Evolutionary conservation across 1,140 invertebrate species (phyloP), one percentile per base, ranked within the genome.

Genomic region (Diprion similis): DNA sequence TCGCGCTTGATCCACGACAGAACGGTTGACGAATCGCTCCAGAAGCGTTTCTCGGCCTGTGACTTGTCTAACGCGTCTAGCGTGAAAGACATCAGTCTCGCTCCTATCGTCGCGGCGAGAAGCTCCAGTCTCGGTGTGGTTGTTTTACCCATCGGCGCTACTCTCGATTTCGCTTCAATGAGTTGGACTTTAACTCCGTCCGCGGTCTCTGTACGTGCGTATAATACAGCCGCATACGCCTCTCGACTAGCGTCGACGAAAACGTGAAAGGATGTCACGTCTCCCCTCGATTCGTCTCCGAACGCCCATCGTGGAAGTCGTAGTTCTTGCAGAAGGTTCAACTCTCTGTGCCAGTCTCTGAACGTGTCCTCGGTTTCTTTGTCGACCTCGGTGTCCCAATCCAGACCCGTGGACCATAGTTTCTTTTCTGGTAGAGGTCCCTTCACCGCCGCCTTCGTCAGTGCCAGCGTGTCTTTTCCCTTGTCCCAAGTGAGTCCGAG

Each of bases 111-210:
- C 6, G 89, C 88, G 9, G 82, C 89, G 70, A 78, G 80, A 37
- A 90, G 76, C 78, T 90, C 89, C 17, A 90, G 75, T 73, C 87
- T 68, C 10, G 90, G 89, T 65, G 90, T 80, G 17, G 87, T 84
- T 8, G 78, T 66, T 15, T 75, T 76, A 79, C 87, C 87, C 8
- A 88, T 68, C 47, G 87, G 88, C 48, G 87, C 82, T 15, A 89
- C 85, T 76, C 85, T 78, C 71, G 81, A 79, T 78, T 88, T 88
- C 17, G 80, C 76, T 66, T 76, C 76, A 37, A 88, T 64, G 71
- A 87, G 72, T 18, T 71, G 75, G 2, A 67, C 37, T 64, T 67
- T 66, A 9, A 73, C 18, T 1, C 48, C 67, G 1, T 71, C 46
- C 8, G 48, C 13, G 45, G 65, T 46, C 24, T 68, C 51, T 10